phyloP scores from a whole-genome alignment of 1,140 invertebrate species.

The Saccostrea glomerata region DNA sequence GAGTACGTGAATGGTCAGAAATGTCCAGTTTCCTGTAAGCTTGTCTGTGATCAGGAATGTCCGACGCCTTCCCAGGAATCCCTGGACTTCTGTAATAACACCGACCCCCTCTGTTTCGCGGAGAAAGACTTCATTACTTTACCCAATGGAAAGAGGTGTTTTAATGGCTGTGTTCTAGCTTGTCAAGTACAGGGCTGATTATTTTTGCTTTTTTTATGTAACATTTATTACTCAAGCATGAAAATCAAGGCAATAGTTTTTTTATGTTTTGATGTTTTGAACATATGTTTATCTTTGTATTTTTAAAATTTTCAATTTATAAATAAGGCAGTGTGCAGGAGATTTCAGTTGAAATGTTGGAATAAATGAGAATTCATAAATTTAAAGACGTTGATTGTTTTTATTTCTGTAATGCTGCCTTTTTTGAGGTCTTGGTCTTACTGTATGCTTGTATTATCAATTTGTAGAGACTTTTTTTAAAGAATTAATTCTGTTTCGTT shows the following conservation, averaged over 20 bases:
- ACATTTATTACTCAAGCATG: not conserved
- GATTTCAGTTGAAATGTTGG: too few relatives aligned
- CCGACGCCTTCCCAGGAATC: not conserved
- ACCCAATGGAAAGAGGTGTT: not conserved
- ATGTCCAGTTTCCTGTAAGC: not conserved
- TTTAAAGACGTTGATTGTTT: too few relatives aligned
- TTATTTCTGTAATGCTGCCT: too few relatives aligned
- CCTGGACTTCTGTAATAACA: not conserved
- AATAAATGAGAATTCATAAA: too few relatives aligned
- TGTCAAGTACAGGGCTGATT: not conserved
- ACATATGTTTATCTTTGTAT: not conserved
- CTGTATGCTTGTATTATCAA: too few relatives aligned
- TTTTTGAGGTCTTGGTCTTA: too few relatives aligned
- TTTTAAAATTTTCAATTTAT: not conserved
- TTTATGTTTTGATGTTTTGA: not conserved
- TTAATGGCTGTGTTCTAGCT: conserved; percentile 2
- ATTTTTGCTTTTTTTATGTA: not conserved
- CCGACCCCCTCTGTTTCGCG: not conserved
- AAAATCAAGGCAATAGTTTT: not conserved
- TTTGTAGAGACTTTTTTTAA: too few relatives aligned
- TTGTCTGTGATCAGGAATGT: not conserved
- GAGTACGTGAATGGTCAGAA: not conserved
- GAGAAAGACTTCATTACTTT: not conserved
- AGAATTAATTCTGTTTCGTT: too few relatives aligned
- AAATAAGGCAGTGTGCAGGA: too few relatives aligned